These are phyloP conservation scores for Halichoerus grypus DNA, from an alignment of 2,113 vertebrate genomes.

Conservation along the genomic window DNA sequence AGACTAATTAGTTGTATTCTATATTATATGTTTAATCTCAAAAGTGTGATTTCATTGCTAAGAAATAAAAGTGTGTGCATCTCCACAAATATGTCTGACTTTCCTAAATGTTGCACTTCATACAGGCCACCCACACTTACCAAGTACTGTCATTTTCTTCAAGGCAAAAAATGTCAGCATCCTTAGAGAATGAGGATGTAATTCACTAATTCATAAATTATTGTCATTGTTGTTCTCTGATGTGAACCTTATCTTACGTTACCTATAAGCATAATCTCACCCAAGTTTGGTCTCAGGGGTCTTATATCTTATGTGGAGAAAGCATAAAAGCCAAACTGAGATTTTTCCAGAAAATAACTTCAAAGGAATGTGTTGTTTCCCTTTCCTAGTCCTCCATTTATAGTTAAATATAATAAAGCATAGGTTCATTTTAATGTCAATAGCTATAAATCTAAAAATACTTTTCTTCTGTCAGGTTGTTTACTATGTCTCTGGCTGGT, in stretches of 20 bases:
- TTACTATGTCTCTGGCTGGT: conserved; percentile 63
- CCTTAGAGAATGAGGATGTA: not conserved
- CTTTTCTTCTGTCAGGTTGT: conserved; percentile 54
- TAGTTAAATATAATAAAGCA: not conserved
- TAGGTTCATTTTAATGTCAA: not conserved
- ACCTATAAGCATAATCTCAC: not conserved
- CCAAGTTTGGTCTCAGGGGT: not conserved
- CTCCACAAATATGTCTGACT: not conserved
- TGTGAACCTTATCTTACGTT: not conserved
- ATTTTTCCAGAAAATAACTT: conserved; percentile 18
- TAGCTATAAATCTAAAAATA: not conserved
- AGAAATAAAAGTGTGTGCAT: not conserved
- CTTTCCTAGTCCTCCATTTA: not conserved
- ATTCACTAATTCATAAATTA: not conserved
- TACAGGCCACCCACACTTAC: not conserved
- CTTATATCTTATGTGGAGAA: not conserved
- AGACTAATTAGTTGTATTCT: not conserved
- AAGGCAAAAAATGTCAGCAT: not conserved
- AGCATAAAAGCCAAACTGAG: conserved; percentile 24
- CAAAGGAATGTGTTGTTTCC: not conserved
- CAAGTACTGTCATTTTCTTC: not conserved
- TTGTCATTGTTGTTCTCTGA: not conserved
- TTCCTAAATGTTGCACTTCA: not conserved
- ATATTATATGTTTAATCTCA: not conserved
- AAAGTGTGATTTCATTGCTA: not conserved